phyloP scores from a whole-genome alignment of 2,797 vertebrate species.

The Coluber constrictor region DNA sequence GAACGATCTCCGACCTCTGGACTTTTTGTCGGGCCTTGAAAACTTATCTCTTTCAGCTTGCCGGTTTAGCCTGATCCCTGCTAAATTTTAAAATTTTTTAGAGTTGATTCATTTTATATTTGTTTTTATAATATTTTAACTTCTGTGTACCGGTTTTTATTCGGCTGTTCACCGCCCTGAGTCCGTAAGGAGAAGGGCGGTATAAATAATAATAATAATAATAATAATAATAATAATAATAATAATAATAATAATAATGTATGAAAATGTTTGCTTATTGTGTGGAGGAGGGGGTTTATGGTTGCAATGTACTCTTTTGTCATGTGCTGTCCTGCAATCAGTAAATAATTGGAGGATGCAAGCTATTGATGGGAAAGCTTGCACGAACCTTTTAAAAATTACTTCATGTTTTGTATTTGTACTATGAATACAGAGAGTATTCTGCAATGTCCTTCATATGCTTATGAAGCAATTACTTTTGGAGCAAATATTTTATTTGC shows the following conservation, averaged over 20 bases:
- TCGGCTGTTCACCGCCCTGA: too few relatives aligned
- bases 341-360: not conserved
- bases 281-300: not conserved
- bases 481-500: not conserved
- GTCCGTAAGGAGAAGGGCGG: too few relatives aligned
- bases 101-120: too few relatives aligned
- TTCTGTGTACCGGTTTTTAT: too few relatives aligned
- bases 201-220: too few relatives aligned
- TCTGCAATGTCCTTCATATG: not conserved
- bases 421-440: not conserved
- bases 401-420: not conserved
- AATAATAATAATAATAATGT: not conserved
- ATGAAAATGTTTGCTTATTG: not conserved
- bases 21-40: too few relatives aligned
- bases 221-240: too few relatives aligned
- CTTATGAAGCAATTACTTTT: not conserved
- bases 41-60: too few relatives aligned
- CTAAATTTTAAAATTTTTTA: too few relatives aligned
- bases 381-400: not conserved
- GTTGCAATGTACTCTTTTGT: not conserved
- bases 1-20: too few relatives aligned
- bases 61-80: too few relatives aligned
- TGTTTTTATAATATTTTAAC: too few relatives aligned
- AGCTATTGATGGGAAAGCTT: not conserved
- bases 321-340: not conserved